Evolutionary conservation across 2,113 vertebrate species (phyloP), one percentile per base, ranked within the genome.

Genomic region (Ictalurus furcatus): DNA sequence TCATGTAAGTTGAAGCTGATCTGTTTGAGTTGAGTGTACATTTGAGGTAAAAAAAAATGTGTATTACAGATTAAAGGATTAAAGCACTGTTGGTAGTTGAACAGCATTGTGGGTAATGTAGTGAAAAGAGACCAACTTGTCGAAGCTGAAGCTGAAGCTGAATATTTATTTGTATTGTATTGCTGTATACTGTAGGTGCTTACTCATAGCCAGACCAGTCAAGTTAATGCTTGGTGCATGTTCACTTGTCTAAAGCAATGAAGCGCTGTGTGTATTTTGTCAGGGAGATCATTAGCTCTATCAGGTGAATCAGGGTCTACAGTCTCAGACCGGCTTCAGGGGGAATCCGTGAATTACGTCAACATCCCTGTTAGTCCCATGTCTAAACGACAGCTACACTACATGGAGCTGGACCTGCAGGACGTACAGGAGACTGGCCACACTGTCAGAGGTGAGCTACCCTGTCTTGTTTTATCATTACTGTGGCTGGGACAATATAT

Each of bases 321-420:
- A 12, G 58, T 76, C 71, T 48, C 25, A 69, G 85, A 92, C 30
- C 65, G 67, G 63, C 58, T 91, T 85, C 86, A 90, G 76, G 93
- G 93, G 6, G 93, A 94, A 87, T 91, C 91, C 61, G 92, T 92
- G 61, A 96, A 95, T 88, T 97, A 98, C 25, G 94, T 96, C 80
- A 98, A 97, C 93, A 94, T 99, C 94, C 97, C 97, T 13, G 90
- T 95, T 90, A 97, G 96, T 90, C 96, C 96, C 6, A 91, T 93
- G 52, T 94, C 95, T 83, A 94, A 94, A 85, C 94, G 94, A 91
- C 96, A 97, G 89, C 96, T 96, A 69, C 96, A 97, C 90, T 97
- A 97, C 92, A 94, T 96, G 90, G 96, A 97, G 91, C 90, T 97
- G 92, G 96, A 97, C 90, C 96, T 97, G 88, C 96, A 94, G 56